Conservation (phyloP, 2,888 invertebrate species). For the Oscheius myriophilus region DNA sequence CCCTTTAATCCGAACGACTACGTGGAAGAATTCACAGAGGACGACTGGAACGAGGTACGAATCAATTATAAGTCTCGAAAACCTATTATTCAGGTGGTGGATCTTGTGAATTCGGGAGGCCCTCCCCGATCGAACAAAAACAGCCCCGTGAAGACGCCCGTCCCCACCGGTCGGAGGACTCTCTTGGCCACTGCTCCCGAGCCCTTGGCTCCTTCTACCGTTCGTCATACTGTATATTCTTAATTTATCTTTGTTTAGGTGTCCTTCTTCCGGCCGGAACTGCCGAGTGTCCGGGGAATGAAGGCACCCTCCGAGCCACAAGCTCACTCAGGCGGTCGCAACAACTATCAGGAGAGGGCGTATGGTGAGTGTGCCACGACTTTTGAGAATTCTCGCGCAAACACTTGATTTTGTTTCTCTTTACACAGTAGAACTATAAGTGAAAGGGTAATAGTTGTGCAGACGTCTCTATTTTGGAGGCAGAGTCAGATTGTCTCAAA, state of each 20-base stretch:
- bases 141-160: background rate
- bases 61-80: background rate
- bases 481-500: too few relatives aligned
- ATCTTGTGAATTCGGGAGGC: background rate
- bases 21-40: slow-evolving; percentile 20
- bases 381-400: too few relatives aligned
- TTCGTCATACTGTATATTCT: background rate
- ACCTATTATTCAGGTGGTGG: slow-evolving; percentile 8
- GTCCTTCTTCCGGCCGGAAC: slow-evolving; percentile 14
- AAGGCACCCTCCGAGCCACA: background rate
- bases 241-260: background rate
- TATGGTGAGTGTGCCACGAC: too few relatives aligned
- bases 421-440: too few relatives aligned
- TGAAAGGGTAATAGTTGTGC: too few relatives aligned
- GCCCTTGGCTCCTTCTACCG: background rate
- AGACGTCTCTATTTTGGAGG: too few relatives aligned
- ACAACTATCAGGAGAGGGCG: too few relatives aligned
- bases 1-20: slow-evolving; percentile 16
- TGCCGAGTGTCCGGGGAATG: slow-evolving; percentile 5
- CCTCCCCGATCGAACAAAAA: too few relatives aligned
- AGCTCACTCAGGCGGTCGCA: too few relatives aligned
- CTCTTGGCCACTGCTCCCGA: background rate
- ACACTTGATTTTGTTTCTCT: too few relatives aligned
- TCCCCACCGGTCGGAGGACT: background rate
- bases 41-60: slow-evolving; percentile 19